These are phyloP conservation scores for Sitta carolinensis DNA, from an alignment of 2,797 vertebrate species.

Conservation along the genomic window DNA sequence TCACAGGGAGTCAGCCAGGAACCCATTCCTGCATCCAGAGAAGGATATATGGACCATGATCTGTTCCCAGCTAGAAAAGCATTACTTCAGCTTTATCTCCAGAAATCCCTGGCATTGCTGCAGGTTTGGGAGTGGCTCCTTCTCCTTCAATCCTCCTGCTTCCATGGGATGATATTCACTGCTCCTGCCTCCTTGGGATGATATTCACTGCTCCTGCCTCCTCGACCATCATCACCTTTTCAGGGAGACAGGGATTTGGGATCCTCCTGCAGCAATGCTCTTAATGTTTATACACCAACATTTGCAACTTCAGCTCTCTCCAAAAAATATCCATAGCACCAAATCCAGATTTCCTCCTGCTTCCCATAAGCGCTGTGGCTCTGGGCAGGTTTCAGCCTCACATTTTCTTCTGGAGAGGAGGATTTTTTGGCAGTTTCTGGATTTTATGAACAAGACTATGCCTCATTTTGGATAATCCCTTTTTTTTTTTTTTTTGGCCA, in stretches of 20 bases:
- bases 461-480: background rate
- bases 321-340: background rate
- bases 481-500: rapidly evolving
- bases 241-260: background rate
- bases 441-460: background rate
- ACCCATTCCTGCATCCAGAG: background rate
- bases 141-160: background rate
- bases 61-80: background rate
- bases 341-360: background rate
- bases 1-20: background rate
- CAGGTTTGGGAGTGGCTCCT: background rate
- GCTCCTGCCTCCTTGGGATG: background rate
- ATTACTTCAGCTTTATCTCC: background rate
- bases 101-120: background rate
- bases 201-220: background rate
- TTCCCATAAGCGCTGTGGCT: rapidly evolving
- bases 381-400: background rate
- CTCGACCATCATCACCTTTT: background rate
- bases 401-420: background rate
- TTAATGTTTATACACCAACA: rapidly evolving
- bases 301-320: background rate
- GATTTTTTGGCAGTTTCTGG: background rate
- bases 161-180: background rate
- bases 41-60: background rate
- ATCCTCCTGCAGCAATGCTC: background rate